A percentile compares a stretch with the other conserved stretches of the same genome.
Conservation (phyloP, 1,140 invertebrate species). For the Tetraneura akinire region DNA sequence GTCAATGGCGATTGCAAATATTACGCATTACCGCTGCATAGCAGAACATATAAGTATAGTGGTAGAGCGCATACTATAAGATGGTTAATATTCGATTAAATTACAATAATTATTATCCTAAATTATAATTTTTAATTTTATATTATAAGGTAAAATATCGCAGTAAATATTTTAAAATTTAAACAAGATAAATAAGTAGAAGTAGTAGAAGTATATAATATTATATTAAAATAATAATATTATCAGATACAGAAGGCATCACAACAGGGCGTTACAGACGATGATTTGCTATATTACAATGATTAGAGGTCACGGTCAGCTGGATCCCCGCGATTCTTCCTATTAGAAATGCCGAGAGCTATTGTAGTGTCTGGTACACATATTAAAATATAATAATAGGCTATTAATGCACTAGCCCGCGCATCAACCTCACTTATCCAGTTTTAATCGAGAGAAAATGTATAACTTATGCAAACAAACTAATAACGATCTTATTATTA, state of each 20-base stretch:
- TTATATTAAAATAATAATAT: neutral
- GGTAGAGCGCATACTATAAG: too few species aligned
- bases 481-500: neutral
- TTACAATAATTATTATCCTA: too few species aligned
- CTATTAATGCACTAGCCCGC: conserved; percentile 38
- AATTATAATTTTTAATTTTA: too few species aligned
- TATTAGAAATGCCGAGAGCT: conserved; percentile 31
- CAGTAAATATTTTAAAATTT: neutral
- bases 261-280: conserved; percentile 35
- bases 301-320: conserved; percentile 49
- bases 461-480: conserved; percentile 3
- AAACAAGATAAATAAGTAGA: neutral
- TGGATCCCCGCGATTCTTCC: conserved; percentile 15
- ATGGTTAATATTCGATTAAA: too few species aligned
- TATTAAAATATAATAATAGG: neutral
- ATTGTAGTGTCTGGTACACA: conserved; percentile 28
- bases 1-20: too few species aligned
- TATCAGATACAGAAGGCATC: neutral
- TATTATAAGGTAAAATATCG: neutral
- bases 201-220: neutral
- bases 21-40: too few species aligned
- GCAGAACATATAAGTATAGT: too few species aligned
- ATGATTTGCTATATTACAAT: conserved; percentile 29
- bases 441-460: conserved; percentile 37
- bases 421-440: conserved; percentile 31